Evolutionary conservation across 92 coral and sea anemone species (phyloP), one percentile per base, ranked within the genome.

Genomic region (Paragorgia papillata): DNA sequence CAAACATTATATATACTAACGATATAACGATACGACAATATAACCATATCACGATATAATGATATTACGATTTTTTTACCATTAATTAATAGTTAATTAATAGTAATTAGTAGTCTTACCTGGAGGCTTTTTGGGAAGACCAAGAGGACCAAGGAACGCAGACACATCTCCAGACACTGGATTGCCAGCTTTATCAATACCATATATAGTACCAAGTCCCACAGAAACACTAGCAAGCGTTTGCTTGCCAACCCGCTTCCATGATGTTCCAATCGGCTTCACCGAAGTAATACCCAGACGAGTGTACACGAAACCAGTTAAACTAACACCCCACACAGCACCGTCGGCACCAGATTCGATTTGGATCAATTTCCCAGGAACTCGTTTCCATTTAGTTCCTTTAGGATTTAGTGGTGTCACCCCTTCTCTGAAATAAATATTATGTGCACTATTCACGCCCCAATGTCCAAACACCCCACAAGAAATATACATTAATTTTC

Each of bases 291-390:
- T 28, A 66, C 73, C 73, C 13, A 43, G 39, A 12, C 73, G 53
- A 2, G 54, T 39, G 10, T 19, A 39, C 44, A 66, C 22, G n/a
- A 26, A 17, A 21, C 29, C 35, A 5, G 13, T n/a, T 9, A 40
- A 12, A 51, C 44, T 67, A 9, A 69, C 75, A 10, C 75, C 75
- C 58, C 58, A 69, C 10, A 69, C 75, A 7, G 60, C 60, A 9
- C 75, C 75, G 18, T 69, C 18, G 1, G 75, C 58, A 46, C 75
- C 75, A 19, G 21, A 14, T 54, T 69, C 75, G 60, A 69, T 69
- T 66, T 66, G 73, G 56, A 24, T 30, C 28, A 66, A 15, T 10
- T 44, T 66, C 0, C 73, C 73, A 44, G 53, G 54, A 7, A 66
- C 34, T 25, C 22, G 27, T 19, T 21, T 66, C 73, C 73, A 66